Base-by-base conservation (phyloP, 2,113 vertebrate genomes). In the Semicossyphus pulcher region DNA sequence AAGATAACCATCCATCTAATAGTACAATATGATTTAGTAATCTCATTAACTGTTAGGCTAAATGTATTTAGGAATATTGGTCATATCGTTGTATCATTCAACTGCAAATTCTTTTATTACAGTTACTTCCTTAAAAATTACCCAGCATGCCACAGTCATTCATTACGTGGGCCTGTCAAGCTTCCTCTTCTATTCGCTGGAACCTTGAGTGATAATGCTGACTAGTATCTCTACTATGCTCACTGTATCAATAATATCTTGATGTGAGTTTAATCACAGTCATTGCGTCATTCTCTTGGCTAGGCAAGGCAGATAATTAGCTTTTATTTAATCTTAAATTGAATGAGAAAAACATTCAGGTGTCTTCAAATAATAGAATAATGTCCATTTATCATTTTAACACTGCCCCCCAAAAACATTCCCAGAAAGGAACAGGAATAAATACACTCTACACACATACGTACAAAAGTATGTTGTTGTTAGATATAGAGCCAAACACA, bases 71-170 rank as follows among this genome's bases (percentile, higher is more conserved):
- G 18, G 4, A 47, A 11, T 10, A 32, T 48, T 9, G 49, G 44
- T 28, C 11, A 8, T 6, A 14, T 16, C 18, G 21, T 7, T 54
- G 7, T n/a, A n/a, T 32, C n/a, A 39, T 68, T 61, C 28, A 21
- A 41, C 16, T 12, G 53, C 14, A 44, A 16, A 44, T 18, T 10
- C 2, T 10, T 45, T 21, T 26, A 26, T 36, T 25, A 3, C 8
- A 7, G 0, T n/a, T 37, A 52, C 3, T 16, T 31, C 6, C 10
- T 28, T 26, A 25, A 25, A 39, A 48, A 44, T 44, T 26, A 29
- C 54, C 48, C 78, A 81, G 48, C 18, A 54, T 64, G 58, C 47
- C 20, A 23, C 10, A 57, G 25, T 67, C 12, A 41, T 25, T 15
- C n/a, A n/a, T n/a, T n/a, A n/a, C n/a, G n/a, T n/a, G n/a, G 9